Base-by-base conservation (phyloP, 2,797 vertebrate species). In the Rhynchotus rufescens region DNA sequence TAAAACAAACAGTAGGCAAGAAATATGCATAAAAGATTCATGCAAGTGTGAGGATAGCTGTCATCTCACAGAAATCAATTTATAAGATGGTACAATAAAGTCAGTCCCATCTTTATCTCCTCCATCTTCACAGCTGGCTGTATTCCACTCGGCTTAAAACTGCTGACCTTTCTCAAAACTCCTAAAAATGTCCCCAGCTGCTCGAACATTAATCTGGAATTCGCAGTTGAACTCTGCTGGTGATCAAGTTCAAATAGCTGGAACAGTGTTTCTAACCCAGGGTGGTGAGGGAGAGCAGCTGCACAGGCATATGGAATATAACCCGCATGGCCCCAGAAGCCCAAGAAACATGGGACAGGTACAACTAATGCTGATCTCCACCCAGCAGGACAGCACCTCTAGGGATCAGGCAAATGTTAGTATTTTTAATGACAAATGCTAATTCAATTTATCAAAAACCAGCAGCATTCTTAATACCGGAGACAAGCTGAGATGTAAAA, bases 1-100 rank as follows among this genome's bases (percentile, higher is more conserved):
- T 94, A 73, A 92, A 90, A 82, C 7, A 71, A 92, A 82, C n/a
- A 89, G 34, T n/a, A 82, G 56, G 42, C 75, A 89, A 66, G 38
- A 56, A 81, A 32, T 22, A 56, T 3, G 12, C 22, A 77, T 40
- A 75, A 72, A 93, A 66, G n/a, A 47, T 66, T 87, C 42, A 85
- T 32, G 16, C 38, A 77, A 49, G n/a, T 22, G 3, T 83, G 30
- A 84, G n/a, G 21, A 40, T 36, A 80, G 51, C 60, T 87, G 47
- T 19, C 80, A 76, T 66, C 40, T 81, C 11, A 20, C 3, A 79
- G 30, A 94, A 92, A 89, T 66, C 25, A 66, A 76, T 79, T 81
- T 62, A 47, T 64, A 89, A 84, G 7, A 44, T 19, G 10, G 12
- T 76, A 86, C 42, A 73, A 42, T 25, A 81, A 88, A 92, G 28